These are phyloP conservation scores for Gila orcuttii DNA, from an alignment of 2,113 vertebrate genomes.

Conservation along the genomic window DNA sequence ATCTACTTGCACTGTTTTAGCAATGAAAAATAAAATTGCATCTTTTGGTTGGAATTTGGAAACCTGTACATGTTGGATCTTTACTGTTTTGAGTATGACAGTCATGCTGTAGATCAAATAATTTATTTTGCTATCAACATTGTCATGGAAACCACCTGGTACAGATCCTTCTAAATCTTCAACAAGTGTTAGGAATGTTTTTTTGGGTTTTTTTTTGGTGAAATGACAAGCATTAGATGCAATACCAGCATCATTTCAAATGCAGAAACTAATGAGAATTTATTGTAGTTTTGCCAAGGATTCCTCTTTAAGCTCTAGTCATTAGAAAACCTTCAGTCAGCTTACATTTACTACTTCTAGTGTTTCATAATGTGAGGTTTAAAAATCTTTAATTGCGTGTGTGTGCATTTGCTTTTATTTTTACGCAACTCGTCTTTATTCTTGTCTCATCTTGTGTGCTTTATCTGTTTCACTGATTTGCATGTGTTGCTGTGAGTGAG, in stretches of 20 bases:
- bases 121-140: background rate
- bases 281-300: slow-evolving; percentile 35
- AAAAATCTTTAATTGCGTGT: slow-evolving; percentile 9
- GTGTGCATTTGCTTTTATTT: slow-evolving; percentile 15
- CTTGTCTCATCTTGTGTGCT: slow-evolving; percentile 10
- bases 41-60: background rate
- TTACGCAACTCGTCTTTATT: background rate
- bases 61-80: background rate
- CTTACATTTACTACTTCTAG: slow-evolving; percentile 39
- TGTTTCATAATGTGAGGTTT: slow-evolving; percentile 41
- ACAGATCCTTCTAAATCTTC: slow-evolving; percentile 8
- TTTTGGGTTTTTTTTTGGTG: background rate
- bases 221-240: slow-evolving; percentile 15
- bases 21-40: background rate
- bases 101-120: background rate
- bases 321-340: slow-evolving; percentile 10
- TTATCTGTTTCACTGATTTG: slow-evolving; percentile 13
- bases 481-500: slow-evolving; percentile 31
- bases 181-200: background rate
- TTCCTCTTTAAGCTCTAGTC: slow-evolving; percentile 26
- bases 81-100: background rate
- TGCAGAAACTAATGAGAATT: background rate
- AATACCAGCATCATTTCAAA: slow-evolving; percentile 7
- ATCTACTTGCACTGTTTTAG: background rate
- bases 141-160: background rate